Percentiles rank a stretch among this genome's conserved stretches.
These are phyloP conservation scores for Aphodius sticticus DNA, from an alignment of 2,888 invertebrate species.

Conservation along the genomic window DNA sequence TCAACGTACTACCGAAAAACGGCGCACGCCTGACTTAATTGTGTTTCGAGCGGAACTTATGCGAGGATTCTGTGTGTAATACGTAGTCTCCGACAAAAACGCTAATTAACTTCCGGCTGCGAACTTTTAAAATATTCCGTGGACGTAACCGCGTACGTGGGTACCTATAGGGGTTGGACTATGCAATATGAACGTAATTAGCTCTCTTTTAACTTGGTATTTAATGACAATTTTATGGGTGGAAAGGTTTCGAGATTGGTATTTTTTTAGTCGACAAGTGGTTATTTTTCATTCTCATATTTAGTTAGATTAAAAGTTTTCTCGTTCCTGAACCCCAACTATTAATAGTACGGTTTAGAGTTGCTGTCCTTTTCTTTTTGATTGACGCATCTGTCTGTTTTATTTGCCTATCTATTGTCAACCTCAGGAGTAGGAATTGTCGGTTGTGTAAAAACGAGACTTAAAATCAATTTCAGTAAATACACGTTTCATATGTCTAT, in stretches of 20 bases:
- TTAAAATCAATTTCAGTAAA: too few species aligned
- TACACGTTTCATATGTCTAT: too few species aligned
- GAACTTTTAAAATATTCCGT: neutral
- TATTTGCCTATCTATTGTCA: too few species aligned
- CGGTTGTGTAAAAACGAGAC: too few species aligned
- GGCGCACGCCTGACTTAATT: neutral
- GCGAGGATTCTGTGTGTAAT: neutral
- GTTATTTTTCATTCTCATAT: neutral
- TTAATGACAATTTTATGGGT: neutral
- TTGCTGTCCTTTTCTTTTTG: too few species aligned
- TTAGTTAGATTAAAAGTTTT: neutral
- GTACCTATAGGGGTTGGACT: neutral
- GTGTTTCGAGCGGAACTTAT: neutral
- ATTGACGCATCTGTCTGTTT: too few species aligned
- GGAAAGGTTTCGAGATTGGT: neutral
- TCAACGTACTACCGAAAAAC: neutral
- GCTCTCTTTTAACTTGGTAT: neutral
- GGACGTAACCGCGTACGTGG: neutral
- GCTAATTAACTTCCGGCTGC: neutral
- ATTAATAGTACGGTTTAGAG: too few species aligned
- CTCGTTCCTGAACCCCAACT: too few species aligned
- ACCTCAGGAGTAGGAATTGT: too few species aligned
- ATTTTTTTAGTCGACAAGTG: neutral
- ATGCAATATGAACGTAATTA: neutral
- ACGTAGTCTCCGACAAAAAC: neutral